Conservation (phyloP, 2,888 invertebrate genomes). For the Pammene fasciana region DNA sequence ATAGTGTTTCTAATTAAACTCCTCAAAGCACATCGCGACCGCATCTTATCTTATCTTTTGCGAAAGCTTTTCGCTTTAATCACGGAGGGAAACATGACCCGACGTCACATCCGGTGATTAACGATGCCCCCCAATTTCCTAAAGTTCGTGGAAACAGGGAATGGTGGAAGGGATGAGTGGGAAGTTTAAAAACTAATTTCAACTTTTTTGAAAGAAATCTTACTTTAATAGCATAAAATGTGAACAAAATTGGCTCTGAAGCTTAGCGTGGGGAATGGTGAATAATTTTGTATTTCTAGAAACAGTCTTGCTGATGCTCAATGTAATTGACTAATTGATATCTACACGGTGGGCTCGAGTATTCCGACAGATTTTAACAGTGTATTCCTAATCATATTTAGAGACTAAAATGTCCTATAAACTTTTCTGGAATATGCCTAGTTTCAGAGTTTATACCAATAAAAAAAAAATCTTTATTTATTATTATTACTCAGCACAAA, state of each 20-base stretch:
- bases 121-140: conserved; percentile 29
- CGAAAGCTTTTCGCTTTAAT: conserved; percentile 40
- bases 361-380: too few relatives aligned
- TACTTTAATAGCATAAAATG: conserved; percentile 13
- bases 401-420: too few relatives aligned
- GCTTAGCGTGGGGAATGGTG: background rate
- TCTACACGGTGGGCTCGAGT: too few relatives aligned
- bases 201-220: conserved; percentile 23
- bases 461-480: too few relatives aligned
- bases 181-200: conserved; percentile 26
- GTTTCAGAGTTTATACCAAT: too few relatives aligned
- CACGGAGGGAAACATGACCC: conserved; percentile 39
- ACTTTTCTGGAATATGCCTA: too few relatives aligned
- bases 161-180: conserved; percentile 26
- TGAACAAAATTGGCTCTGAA: background rate
- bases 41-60: conserved; percentile 39
- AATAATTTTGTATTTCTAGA: background rate
- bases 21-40: conserved; percentile 31
- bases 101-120: conserved; percentile 40
- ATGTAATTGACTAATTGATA: too few relatives aligned
- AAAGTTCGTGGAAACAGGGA: conserved; percentile 30
- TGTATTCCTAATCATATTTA: too few relatives aligned
- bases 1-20: conserved; percentile 37
- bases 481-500: too few relatives aligned
- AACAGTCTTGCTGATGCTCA: background rate